phyloP scores from a whole-genome alignment of 2,113 vertebrate species.

The Oxyura jamaicensis region DNA sequence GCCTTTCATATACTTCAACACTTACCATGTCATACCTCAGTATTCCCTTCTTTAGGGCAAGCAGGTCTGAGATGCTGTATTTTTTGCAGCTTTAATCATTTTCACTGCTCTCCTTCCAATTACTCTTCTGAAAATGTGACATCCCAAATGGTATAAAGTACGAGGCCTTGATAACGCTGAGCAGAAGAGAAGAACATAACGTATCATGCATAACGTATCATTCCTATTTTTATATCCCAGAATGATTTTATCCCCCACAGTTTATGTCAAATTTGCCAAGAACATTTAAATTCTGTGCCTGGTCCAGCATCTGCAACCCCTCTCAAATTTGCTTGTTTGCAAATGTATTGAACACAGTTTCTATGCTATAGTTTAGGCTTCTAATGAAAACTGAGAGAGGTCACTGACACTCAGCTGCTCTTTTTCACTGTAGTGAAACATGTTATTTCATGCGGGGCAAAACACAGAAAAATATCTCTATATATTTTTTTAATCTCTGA shows the following conservation, averaged over 20 bases:
- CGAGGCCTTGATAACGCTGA: not conserved
- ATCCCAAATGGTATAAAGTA: not conserved
- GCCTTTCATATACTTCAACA: not conserved
- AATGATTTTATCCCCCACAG: not conserved
- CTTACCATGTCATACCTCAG: not conserved
- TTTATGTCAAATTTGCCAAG: not conserved
- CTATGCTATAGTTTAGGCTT: not conserved
- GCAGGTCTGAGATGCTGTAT: not conserved
- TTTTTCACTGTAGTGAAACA: not conserved
- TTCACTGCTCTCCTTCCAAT: not conserved
- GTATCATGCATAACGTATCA: accelerated
- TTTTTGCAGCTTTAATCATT: not conserved
- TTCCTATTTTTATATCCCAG: not conserved
- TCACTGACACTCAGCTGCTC: not conserved
- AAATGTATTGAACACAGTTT: not conserved
- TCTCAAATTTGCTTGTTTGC: conserved; percentile 10
- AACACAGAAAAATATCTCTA: not conserved
- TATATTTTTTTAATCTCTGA: not conserved
- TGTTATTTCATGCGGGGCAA: accelerated
- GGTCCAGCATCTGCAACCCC: not conserved
- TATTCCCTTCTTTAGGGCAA: not conserved
- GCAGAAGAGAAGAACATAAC: not conserved
- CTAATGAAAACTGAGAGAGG: conserved; percentile 6
- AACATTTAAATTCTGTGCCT: not conserved
- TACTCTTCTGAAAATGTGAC: not conserved